These are phyloP conservation scores for Prenolepis imparis DNA, from an alignment of 2,888 invertebrate genomes.

Conservation along the genomic window DNA sequence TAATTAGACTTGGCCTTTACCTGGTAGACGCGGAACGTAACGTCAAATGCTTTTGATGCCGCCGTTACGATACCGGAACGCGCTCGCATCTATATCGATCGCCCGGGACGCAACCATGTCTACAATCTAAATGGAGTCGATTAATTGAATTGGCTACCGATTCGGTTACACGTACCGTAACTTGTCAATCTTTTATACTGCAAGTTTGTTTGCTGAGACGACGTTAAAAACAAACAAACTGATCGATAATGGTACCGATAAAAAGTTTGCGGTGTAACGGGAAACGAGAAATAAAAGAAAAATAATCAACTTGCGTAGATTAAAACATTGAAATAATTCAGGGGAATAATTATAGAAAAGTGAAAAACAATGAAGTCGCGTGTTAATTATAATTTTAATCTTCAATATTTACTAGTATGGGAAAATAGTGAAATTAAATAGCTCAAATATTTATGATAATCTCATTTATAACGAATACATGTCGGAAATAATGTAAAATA, in stretches of 20 bases:
- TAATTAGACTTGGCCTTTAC: slow-evolving; percentile 63
- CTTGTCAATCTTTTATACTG: slow-evolving; percentile 36
- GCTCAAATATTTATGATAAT: neutral
- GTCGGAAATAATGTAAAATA: neutral
- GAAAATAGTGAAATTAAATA: neutral
- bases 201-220: slow-evolving; percentile 1
- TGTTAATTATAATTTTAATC: slow-evolving; percentile 9
- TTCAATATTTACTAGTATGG: neutral
- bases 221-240: neutral
- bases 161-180: slow-evolving; percentile 25
- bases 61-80: slow-evolving; percentile 49
- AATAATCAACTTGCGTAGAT: neutral
- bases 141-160: slow-evolving; percentile 48
- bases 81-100: slow-evolving; percentile 44
- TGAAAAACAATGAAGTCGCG: neutral
- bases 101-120: slow-evolving; percentile 1
- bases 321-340: neutral
- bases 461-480: neutral
- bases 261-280: neutral
- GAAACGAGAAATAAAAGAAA: neutral
- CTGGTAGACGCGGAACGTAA: slow-evolving; percentile 54
- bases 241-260: slow-evolving; percentile 15
- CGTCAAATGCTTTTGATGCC: slow-evolving; percentile 40
- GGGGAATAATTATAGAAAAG: neutral
- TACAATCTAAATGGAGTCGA: slow-evolving; percentile 41